Conservation (phyloP, 2,888 invertebrate genomes). For the Tetramorium bicarinatum region DNA sequence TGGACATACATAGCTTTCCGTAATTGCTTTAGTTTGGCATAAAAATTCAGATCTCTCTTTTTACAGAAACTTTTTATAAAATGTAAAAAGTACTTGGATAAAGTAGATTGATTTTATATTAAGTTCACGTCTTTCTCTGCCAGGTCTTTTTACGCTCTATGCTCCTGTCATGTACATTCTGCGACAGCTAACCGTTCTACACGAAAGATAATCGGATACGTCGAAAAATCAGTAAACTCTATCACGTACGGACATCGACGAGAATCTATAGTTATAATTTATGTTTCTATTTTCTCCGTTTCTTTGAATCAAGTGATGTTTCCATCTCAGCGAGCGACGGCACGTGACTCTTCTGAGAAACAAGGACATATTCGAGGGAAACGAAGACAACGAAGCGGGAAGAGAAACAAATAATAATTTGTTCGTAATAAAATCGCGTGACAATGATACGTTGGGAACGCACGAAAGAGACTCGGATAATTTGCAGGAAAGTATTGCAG, state of each 20-base stretch:
- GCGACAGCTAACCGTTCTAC: not conserved
- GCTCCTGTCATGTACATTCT: not conserved
- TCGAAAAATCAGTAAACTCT: constrained; percentile 16
- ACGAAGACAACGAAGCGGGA: not conserved
- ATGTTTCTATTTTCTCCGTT: constrained; percentile 6
- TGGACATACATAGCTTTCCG: not conserved
- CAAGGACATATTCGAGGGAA: not conserved
- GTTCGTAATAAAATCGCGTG: not conserved
- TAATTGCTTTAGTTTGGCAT: constrained; percentile 7
- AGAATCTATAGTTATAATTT: constrained; percentile 22
- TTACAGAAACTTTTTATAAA: not conserved
- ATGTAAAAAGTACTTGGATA: not conserved
- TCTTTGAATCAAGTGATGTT: not conserved
- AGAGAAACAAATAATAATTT: not conserved
- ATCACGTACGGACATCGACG: not conserved
- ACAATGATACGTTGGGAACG: not conserved
- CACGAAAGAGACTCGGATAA: not conserved
- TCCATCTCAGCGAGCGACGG: not conserved
- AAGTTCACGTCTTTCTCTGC: not conserved
- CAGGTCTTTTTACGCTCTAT: not conserved
- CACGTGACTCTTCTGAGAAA: constrained; percentile 9
- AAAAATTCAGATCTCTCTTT: not conserved
- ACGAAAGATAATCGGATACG: constrained; percentile 12
- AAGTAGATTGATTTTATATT: constrained; percentile 13
- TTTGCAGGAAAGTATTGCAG: not conserved